These are phyloP conservation scores for Cryptophagus acutangulus DNA, from an alignment of 2,888 invertebrate genomes.

Conservation along the genomic window DNA sequence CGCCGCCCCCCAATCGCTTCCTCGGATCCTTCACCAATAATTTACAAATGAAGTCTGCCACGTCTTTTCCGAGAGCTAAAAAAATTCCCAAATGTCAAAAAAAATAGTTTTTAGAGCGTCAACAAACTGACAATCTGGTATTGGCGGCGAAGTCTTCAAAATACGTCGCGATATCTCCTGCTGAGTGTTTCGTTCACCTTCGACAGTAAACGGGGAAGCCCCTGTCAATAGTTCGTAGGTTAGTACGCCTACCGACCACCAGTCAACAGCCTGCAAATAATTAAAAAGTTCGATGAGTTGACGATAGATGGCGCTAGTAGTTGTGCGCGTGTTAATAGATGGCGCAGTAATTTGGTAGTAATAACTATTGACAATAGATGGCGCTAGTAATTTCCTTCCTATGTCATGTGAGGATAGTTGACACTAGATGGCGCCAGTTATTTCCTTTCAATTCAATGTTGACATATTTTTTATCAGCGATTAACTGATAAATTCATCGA, in stretches of 20 bases:
- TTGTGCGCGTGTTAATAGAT: too few species aligned
- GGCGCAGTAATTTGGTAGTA: too few species aligned
- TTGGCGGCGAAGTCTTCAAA: conserved; percentile 81
- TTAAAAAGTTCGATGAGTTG: too few species aligned
- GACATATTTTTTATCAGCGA: too few species aligned
- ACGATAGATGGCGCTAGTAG: too few species aligned
- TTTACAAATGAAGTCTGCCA: conserved; percentile 73
- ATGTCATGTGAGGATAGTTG: too few species aligned
- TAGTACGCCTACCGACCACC: conserved; percentile 98
- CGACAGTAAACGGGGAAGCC: conserved; percentile 95
- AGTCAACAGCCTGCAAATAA: conserved; percentile 82
- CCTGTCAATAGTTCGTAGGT: conserved; percentile 95
- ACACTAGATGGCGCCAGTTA: too few species aligned
- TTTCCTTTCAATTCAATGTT: too few species aligned
- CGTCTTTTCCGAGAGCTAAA: conserved; percentile 60
- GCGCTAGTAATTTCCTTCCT: too few species aligned
- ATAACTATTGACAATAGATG: too few species aligned
- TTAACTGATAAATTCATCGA: too few species aligned
- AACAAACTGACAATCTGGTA: conserved; percentile 62
- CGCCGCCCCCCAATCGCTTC: conserved; percentile 80
- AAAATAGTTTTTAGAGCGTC: background rate
- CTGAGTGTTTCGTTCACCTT: conserved; percentile 89
- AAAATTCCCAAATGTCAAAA: conserved; percentile 16
- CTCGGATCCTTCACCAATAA: conserved; percentile 88
- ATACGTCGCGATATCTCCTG: conserved; percentile 92